Conservation (phyloP, 2,888 invertebrate species). For the Ommatoiulus sabulosus region DNA sequence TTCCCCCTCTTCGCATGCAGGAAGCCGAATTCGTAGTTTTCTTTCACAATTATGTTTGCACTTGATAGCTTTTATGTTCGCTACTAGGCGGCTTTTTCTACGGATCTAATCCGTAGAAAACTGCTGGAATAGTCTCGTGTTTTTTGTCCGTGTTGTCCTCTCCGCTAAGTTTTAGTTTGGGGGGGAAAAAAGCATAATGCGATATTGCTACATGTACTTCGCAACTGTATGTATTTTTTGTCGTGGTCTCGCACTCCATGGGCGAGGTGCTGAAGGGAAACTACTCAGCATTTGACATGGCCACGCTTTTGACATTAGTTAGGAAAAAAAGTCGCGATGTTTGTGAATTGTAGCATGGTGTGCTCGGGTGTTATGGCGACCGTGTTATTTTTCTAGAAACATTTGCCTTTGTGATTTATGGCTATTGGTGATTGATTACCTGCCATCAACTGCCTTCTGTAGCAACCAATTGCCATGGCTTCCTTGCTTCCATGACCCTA, state of each 20-base stretch:
- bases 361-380: neutral
- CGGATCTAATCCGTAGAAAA: neutral
- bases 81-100: neutral
- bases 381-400: slow-evolving; percentile 37
- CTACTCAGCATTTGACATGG: neutral
- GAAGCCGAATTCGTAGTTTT: neutral
- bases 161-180: neutral
- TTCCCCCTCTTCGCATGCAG: neutral
- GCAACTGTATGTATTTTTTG: neutral
- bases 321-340: neutral
- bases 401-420: slow-evolving; percentile 57
- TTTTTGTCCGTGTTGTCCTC: neutral
- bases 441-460: slow-evolving; percentile 43
- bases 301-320: neutral
- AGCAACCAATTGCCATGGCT: neutral
- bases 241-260: neutral
- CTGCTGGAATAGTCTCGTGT: neutral
- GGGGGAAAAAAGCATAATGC: too few relatives aligned
- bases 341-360: slow-evolving; percentile 35
- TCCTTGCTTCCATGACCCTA: too few relatives aligned
- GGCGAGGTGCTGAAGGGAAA: neutral
- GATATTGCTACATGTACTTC: neutral
- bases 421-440: slow-evolving; percentile 55
- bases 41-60: neutral
- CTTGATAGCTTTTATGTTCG: neutral